phyloP scores from a whole-genome alignment of 2,797 vertebrate species.

The Phalloptychus januarius region DNA sequence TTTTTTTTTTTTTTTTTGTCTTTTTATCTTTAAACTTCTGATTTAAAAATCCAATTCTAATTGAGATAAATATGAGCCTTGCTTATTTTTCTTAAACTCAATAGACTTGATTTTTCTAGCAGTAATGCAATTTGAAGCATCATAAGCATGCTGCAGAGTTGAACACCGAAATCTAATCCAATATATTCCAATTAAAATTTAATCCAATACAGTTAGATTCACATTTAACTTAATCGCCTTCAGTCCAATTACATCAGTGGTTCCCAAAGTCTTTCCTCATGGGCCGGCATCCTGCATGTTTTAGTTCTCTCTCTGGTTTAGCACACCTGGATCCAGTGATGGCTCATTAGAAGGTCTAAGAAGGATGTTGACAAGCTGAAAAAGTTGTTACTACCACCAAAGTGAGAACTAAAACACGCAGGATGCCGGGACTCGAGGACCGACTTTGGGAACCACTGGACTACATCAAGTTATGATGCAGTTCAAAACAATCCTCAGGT shows the following conservation, averaged over 20 bases:
- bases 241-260: not conserved
- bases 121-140: not conserved
- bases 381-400: too few species aligned
- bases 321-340: too few species aligned
- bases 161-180: not conserved
- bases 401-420: too few species aligned
- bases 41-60: not conserved
- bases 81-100: not conserved
- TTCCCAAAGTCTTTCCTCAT: too few species aligned
- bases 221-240: slow-evolving; percentile 1
- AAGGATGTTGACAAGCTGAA: too few species aligned
- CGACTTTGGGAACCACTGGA: too few species aligned
- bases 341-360: too few species aligned
- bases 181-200: not conserved
- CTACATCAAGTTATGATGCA: not conserved
- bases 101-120: not conserved
- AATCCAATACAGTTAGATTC: not conserved
- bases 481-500: not conserved
- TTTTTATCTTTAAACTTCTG: not conserved
- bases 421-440: too few species aligned
- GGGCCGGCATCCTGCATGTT: too few species aligned
- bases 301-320: too few species aligned
- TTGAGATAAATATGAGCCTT: not conserved
- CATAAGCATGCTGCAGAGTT: not conserved
- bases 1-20: not conserved